phyloP scores from a whole-genome alignment of 2,888 invertebrate species.

The Leptinotarsa rubiginosa region DNA sequence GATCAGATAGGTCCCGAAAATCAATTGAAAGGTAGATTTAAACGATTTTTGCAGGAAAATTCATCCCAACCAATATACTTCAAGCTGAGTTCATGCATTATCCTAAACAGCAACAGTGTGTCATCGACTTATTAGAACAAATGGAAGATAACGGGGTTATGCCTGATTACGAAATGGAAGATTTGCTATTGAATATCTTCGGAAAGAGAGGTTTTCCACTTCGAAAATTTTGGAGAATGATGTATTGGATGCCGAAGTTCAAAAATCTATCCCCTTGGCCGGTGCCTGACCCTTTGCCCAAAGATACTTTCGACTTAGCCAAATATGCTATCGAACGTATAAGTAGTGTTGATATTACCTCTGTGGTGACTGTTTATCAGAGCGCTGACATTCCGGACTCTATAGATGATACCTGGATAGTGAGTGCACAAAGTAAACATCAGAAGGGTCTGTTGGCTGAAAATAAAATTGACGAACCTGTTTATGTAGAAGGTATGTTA shows the following conservation, averaged over 20 bases:
- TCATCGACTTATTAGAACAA: slow-evolving; percentile 88
- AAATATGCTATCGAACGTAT: slow-evolving; percentile 86
- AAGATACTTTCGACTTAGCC: slow-evolving; percentile 82
- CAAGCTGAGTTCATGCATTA: slow-evolving; percentile 94
- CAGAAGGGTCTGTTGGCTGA: slow-evolving; percentile 79
- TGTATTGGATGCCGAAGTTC: slow-evolving; percentile 96
- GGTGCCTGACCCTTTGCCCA: slow-evolving; percentile 81
- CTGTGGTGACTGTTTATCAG: slow-evolving; percentile 64
- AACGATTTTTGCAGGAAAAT: slow-evolving; percentile 68
- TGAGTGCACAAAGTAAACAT: slow-evolving; percentile 84
- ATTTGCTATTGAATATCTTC: slow-evolving; percentile 85
- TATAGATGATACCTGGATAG: slow-evolving; percentile 91
- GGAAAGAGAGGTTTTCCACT: slow-evolving; percentile 81
- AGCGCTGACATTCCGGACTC: slow-evolving; percentile 79
- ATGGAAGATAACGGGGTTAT: slow-evolving; percentile 94
- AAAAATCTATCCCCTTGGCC: slow-evolving; percentile 90
- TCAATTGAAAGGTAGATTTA: no score
- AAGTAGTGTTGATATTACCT: slow-evolving; percentile 77
- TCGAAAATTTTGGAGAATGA: slow-evolving; percentile 83
- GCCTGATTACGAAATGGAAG: slow-evolving; percentile 90
- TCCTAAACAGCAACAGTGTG: slow-evolving; percentile 95
- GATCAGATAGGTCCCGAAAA: no score
- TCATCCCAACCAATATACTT: slow-evolving; percentile 84
- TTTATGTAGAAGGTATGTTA: slow-evolving; percentile 79
- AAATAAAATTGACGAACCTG: slow-evolving; percentile 72